phyloP scores from a whole-genome alignment of 1,140 invertebrate species.

The Dinothrombium tinctorium region DNA sequence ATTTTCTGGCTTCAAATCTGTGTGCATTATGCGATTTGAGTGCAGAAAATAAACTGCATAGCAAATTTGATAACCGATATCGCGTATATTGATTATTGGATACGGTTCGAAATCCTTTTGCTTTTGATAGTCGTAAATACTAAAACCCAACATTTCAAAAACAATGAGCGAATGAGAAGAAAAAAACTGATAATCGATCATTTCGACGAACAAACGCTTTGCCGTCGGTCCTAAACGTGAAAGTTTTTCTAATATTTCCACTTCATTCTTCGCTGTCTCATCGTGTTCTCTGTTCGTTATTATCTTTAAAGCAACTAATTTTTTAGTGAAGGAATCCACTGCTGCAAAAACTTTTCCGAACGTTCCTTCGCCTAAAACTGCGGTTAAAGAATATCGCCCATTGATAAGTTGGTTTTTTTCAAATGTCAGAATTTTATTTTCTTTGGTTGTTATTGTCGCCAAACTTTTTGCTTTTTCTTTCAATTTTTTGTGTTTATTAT shows the following conservation, averaged over 20 bases:
- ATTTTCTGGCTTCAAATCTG: conserved; percentile 98
- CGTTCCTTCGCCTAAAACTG: conserved; percentile 94
- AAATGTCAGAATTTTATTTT: no score
- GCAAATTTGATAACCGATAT: conserved; percentile 91
- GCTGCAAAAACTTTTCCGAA: conserved; percentile 99
- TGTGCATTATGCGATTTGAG: conserved; percentile 92
- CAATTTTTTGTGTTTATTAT: no score
- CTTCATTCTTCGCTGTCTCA: conserved; percentile 95
- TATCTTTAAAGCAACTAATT: no score
- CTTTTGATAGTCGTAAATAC: conserved; percentile 99
- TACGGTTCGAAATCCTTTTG: conserved; percentile 97
- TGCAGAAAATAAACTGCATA: conserved; percentile 94
- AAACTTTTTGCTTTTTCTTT: no score
- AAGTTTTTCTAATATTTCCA: conserved; percentile 97
- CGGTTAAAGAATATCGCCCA: no score
- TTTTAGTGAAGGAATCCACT: conserved; percentile 59
- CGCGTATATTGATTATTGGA: conserved; percentile 83
- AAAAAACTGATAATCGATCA: conserved; percentile 97
- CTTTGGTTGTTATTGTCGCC: no score
- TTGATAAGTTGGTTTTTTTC: no score
- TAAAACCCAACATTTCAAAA: conserved; percentile 94
- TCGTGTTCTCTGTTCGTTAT: conserved; percentile 99
- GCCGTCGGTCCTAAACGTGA: conserved; percentile 74
- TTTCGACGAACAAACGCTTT: conserved; percentile 82
- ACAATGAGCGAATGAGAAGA: conserved; percentile 99